Evolutionary conservation across 2,888 invertebrate species (phyloP).

Genomic region (Gibbula magus): DNA sequence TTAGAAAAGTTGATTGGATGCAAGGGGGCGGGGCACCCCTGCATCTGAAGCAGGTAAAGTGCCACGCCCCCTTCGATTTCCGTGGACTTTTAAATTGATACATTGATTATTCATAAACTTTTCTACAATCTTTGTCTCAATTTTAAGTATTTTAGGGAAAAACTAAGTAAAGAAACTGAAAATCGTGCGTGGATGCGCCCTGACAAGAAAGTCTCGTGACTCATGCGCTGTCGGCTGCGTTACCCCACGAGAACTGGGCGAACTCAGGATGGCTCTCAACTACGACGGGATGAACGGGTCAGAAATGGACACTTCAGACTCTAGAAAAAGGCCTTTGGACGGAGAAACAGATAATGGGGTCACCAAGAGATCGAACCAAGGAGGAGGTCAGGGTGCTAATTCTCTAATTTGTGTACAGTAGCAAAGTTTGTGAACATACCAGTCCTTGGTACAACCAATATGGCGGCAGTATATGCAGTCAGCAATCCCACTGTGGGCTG

Average conservation of each 20-base stretch:
- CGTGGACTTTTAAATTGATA: slow-evolving; percentile 7
- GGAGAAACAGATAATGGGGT: slow-evolving; percentile 73
- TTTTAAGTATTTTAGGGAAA: slow-evolving; percentile 2
- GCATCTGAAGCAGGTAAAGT: slow-evolving; percentile 7
- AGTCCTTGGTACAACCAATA: slow-evolving; percentile 64
- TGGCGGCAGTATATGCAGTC: slow-evolving; percentile 67
- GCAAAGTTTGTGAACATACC: slow-evolving; percentile 39
- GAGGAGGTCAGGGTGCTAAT: slow-evolving; percentile 70
- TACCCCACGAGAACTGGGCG: slow-evolving; percentile 73
- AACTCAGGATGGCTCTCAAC: slow-evolving; percentile 70
- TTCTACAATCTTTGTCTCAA: slow-evolving; percentile 2
- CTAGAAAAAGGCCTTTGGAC: slow-evolving; percentile 75
- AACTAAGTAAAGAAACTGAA: not conserved
- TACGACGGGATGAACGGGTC: slow-evolving; percentile 72
- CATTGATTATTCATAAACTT: not conserved
- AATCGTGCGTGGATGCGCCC: slow-evolving; percentile 31
- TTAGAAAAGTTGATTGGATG: slow-evolving; percentile 21
- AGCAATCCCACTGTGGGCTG: slow-evolving; percentile 53
- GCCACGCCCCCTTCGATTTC: slow-evolving; percentile 26
- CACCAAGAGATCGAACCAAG: slow-evolving; percentile 74
- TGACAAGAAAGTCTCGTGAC: slow-evolving; percentile 63
- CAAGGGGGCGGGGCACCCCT: slow-evolving; percentile 29
- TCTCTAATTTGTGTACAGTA: slow-evolving; percentile 47
- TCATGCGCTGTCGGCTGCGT: slow-evolving; percentile 56
- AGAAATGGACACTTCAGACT: slow-evolving; percentile 73